phyloP scores from a whole-genome alignment of 2,888 invertebrate species.

The Aromia moschata region DNA sequence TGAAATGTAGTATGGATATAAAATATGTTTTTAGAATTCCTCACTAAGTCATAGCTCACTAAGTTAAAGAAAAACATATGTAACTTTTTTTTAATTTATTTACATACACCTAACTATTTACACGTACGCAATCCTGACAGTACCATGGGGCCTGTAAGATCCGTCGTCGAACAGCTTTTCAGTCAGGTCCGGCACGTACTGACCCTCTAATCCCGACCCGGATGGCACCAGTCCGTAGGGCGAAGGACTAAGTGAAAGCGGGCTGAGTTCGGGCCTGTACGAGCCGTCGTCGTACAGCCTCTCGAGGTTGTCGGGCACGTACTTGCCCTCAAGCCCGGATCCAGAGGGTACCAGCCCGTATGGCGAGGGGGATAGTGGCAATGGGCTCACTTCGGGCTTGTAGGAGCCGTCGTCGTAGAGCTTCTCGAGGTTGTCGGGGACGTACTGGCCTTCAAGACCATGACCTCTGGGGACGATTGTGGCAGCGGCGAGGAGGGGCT shows the following conservation, averaged over 20 bases:
- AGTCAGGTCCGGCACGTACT: conserved; percentile 50
- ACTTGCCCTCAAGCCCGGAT: conserved; percentile 51
- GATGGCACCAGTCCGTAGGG: conserved; percentile 46
- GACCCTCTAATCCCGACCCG: conserved; percentile 51
- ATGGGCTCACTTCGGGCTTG: conserved; percentile 42
- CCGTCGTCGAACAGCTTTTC: conserved; percentile 54
- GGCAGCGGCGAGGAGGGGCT: conserved; percentile 5
- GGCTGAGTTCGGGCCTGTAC: conserved; percentile 47
- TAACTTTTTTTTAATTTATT: too few relatives aligned
- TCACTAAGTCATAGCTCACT: too few relatives aligned
- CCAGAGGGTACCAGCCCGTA: conserved; percentile 45
- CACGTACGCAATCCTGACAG: background rate
- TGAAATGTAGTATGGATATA: too few relatives aligned
- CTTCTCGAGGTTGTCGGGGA: conserved; percentile 48
- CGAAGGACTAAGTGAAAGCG: conserved; percentile 40
- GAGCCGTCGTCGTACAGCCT: conserved; percentile 54
- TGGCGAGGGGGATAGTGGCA: conserved; percentile 42
- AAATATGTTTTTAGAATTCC: too few relatives aligned
- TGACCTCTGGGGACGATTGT: conserved; percentile 37
- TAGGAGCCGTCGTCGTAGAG: conserved; percentile 54
- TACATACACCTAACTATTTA: conserved; percentile 5
- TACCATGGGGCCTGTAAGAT: conserved; percentile 42
- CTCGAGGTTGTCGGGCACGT: conserved; percentile 49
- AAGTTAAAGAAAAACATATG: too few relatives aligned
- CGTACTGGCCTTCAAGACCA: conserved; percentile 50